phyloP scores from a whole-genome alignment of 2,113 vertebrate species.

The Limnothrissa miodon region DNA sequence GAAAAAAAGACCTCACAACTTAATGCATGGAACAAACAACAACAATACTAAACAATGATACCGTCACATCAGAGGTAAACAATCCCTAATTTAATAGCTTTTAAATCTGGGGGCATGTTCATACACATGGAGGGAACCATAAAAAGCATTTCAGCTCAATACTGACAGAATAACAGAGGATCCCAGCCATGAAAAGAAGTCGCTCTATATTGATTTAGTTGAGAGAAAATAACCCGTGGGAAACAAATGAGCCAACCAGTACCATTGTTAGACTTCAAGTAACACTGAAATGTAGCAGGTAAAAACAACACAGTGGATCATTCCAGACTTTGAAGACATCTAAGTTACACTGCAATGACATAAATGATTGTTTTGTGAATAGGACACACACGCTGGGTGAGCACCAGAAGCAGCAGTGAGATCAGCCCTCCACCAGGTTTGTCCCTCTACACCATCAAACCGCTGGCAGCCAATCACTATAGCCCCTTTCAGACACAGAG shows the following conservation, averaged over 20 bases:
- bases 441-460: background rate
- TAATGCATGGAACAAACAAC: background rate
- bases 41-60: background rate
- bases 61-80: background rate
- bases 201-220: background rate
- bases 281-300: background rate
- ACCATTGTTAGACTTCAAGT: background rate
- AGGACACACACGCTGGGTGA: background rate
- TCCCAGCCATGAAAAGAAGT: background rate
- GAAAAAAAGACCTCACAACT: background rate
- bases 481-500: too few relatives aligned
- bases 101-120: background rate
- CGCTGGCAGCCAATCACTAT: background rate
- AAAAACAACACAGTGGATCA: background rate
- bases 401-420: background rate
- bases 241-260: background rate
- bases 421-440: background rate
- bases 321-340: background rate
- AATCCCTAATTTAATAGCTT: background rate
- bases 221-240: background rate
- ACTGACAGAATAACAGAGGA: background rate
- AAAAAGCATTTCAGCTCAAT: background rate
- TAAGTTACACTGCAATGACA: background rate
- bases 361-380: background rate
- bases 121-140: conserved; percentile 2